Evolutionary conservation across 2,888 invertebrate genomes (phyloP), one percentile per base, ranked within the genome.

Genomic region (Asteroscopus sphinx): DNA sequence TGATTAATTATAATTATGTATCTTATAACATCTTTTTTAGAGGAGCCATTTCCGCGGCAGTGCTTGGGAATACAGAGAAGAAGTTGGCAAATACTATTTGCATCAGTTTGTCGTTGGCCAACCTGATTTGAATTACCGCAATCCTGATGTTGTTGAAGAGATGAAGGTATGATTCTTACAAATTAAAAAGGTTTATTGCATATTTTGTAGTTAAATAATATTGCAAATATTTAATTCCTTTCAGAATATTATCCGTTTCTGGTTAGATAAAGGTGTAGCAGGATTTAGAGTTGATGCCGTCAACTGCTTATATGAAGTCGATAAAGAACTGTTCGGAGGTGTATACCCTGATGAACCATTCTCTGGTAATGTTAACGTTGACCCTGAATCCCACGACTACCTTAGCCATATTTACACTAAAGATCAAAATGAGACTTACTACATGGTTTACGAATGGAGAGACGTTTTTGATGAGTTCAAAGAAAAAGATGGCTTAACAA

Each of bases 251-350:
- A 86, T 98, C 33, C 92, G 93, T 25, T 98, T 96, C 80, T 99
- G 99, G 98, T 81, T 99, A 47, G 95, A 95, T 8, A 96, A 96
- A 82, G 98, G 98, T 2, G 96, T 98, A 0, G 97, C 97, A 79
- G 99, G 99, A 5, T 98, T 99, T 80, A 96, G 98, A 77, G 95
- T 99, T 5, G 97, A 98, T 75, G 97, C 97, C 0, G 95, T 97
- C 0, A 95, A 95, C 79, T 95, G 95, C 81, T 78, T 96, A 33
- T 96, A 93, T 60, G 96, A 97, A 87, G 94, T 91, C 0, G 89
- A 94, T 37, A 94, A 94, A 69, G 82, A 87, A 39, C 80, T 90
- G 1, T 90, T 76, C 39, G 91, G 88, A n/a, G 93, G 94, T 1
- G 79, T 76, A 44, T 89, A 95, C 35, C 86, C 86, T 5, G 95